These are phyloP conservation scores for Agonopterix subpropinquella DNA, from an alignment of 2,888 invertebrate species.

Conservation along the genomic window DNA sequence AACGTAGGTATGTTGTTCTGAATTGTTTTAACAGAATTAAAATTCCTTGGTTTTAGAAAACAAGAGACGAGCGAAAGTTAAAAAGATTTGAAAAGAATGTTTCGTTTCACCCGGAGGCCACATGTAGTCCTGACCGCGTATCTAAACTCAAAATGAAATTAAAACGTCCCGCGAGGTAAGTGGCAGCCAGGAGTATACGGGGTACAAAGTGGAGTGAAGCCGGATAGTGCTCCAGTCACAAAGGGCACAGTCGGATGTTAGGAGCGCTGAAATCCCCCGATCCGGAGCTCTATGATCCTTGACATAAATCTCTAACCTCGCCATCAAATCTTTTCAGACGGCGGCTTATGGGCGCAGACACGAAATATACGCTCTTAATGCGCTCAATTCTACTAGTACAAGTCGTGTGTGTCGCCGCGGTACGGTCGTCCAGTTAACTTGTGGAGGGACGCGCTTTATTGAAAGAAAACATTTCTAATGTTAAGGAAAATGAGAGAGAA, in stretches of 20 bases:
- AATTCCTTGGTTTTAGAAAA: no score
- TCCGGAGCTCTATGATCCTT: conserved; percentile 70
- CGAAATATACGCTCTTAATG: conserved; percentile 63
- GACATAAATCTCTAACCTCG: conserved; percentile 74
- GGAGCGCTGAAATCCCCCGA: conserved; percentile 69
- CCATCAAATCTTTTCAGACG: conserved; percentile 73
- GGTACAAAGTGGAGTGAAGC: conserved; percentile 68
- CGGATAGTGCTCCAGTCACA: conserved; percentile 71
- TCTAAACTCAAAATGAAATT: conserved; percentile 55
- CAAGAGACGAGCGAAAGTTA: no score
- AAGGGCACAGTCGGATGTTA: conserved; percentile 71
- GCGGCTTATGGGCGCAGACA: conserved; percentile 64
- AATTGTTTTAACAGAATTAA: no score
- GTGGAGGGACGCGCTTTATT: no score
- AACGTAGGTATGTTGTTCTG: no score
- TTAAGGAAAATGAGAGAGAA: no score
- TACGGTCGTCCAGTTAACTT: no score
- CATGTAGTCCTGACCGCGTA: conserved; percentile 31
- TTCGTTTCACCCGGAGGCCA: conserved; percentile 8
- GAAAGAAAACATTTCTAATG: no score
- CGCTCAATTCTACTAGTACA: conserved; percentile 41
- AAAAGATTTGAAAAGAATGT: background rate
- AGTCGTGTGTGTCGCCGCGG: background rate
- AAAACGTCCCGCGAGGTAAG: conserved; percentile 69
- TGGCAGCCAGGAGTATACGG: conserved; percentile 59